These are phyloP conservation scores for Lichenostomus cassidix DNA, from an alignment of 2,113 vertebrate genomes.

Conservation along the genomic window DNA sequence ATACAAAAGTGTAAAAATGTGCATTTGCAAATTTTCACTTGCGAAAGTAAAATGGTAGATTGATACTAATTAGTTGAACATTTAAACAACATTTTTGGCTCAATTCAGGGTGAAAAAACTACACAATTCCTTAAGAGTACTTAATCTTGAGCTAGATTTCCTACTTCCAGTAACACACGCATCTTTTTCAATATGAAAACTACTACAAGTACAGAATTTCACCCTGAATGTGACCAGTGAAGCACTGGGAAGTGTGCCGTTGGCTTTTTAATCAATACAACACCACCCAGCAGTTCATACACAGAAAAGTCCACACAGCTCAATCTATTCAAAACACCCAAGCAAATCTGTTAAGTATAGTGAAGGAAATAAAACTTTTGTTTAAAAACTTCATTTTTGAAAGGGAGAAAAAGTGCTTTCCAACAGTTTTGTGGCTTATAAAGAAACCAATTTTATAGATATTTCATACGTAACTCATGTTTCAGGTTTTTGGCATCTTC, in stretches of 20 bases:
- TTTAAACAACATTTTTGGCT: not conserved
- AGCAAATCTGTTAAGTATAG: not conserved
- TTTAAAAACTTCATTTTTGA: not conserved
- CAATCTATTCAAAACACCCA: not conserved
- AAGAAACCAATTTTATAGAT: not conserved
- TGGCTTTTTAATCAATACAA: slow-evolving; percentile 20
- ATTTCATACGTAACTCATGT: not conserved
- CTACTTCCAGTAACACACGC: not conserved
- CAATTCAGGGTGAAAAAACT: not conserved
- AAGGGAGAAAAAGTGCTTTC: not conserved
- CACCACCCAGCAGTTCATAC: not conserved
- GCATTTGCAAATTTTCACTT: not conserved
- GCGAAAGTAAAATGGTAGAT: not conserved
- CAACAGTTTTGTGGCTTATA: not conserved
- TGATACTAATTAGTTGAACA: not conserved
- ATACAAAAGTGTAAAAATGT: not conserved
- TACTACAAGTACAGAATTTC: not conserved
- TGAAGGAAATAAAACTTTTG: not conserved
- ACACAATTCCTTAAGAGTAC: not conserved
- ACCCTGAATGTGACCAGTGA: not conserved
- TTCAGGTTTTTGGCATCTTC: not conserved
- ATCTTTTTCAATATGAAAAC: not conserved
- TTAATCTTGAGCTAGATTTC: not conserved
- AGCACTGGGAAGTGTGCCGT: not conserved
- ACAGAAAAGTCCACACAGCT: not conserved